These are phyloP conservation scores for Tricholaema leucomelas DNA, from an alignment of 2,113 vertebrate species.

Conservation along the genomic window DNA sequence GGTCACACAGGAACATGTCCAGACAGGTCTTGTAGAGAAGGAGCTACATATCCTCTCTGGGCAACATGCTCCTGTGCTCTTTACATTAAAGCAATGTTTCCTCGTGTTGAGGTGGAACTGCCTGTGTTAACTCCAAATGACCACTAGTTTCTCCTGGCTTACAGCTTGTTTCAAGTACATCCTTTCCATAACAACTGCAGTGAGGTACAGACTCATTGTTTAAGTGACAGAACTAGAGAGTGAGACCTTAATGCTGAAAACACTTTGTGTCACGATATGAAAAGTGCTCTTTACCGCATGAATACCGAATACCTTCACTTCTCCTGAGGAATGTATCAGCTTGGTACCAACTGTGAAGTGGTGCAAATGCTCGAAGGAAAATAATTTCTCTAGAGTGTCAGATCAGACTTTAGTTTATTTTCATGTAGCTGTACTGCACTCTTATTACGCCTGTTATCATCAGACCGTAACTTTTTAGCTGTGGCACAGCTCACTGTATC, in stretches of 20 bases:
- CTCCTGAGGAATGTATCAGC: not conserved
- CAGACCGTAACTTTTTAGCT: not conserved
- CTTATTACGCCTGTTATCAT: not conserved
- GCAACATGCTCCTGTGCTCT: too few relatives aligned
- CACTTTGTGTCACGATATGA: not conserved
- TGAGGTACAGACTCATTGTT: not conserved
- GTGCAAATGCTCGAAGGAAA: not conserved
- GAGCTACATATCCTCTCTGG: too few relatives aligned
- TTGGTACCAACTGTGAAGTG: not conserved
- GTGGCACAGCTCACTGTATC: not conserved
- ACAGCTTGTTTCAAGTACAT: too few relatives aligned
- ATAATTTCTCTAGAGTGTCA: not conserved
- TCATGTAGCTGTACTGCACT: not conserved
- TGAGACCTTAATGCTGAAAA: not conserved
- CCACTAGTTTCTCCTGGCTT: not conserved
- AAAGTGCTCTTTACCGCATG: not conserved
- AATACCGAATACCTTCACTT: not conserved
- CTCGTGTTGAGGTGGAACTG: too few relatives aligned
- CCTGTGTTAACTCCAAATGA: not conserved
- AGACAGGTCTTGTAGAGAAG: too few relatives aligned
- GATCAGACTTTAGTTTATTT: not conserved
- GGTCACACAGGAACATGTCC: too few relatives aligned
- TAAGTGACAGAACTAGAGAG: not conserved
- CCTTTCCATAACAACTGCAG: too few relatives aligned
- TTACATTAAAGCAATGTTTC: too few relatives aligned